Base-by-base conservation (phyloP, 2,113 vertebrate genomes). In the Seriola dumerili region DNA sequence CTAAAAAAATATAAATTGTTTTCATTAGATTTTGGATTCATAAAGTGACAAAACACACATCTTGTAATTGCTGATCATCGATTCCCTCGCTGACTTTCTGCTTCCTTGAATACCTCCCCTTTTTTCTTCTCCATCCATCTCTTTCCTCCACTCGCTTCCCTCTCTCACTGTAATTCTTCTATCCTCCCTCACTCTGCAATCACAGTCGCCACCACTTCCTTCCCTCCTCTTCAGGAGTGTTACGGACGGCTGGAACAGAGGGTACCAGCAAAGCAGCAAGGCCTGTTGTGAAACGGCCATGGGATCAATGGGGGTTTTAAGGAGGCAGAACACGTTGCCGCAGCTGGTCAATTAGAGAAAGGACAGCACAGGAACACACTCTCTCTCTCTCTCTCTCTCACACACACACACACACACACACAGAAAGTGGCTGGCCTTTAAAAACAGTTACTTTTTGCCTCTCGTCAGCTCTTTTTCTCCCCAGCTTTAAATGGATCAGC, bases 331-430 rank as follows among this genome's bases (percentile, higher is more conserved):
- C 91, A 93, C 92, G 88, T 92, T 91, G 77, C 80, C 83, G 63
- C 80, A 85, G 83, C 90, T 85, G 91, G 91, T 93, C 93, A 94
- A 93, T 95, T 93, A 93, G 81, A 89, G 88, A 84, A 90, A 92
- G 89, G 88, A 93, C 86, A 87, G 87, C 72, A 86, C 86, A 87
- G 73, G 76, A 72, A 68, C 78, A 79, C 78, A 75, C 72, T 72
- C 68, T 59, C 29, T 29, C 29, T 29, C 29, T 29, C 29, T 2
- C 29, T 23, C 23, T 23, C 23, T 23, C 23, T 23, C 40, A 63
- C 73, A 72, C 68, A 70, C 75, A 76, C 78, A 78, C 72, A 75
- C 14, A 67, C 52, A 84, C 68, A 40, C 80, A 72, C 55, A 72
- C 61, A 48, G 55, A 81, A 67, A 88, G 85, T 86, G 63, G 55